Percentiles rank a stretch among this genome's conserved stretches.
Conservation (phyloP, 2,113 vertebrate genomes). For the Salvelinus sp. region DNA sequence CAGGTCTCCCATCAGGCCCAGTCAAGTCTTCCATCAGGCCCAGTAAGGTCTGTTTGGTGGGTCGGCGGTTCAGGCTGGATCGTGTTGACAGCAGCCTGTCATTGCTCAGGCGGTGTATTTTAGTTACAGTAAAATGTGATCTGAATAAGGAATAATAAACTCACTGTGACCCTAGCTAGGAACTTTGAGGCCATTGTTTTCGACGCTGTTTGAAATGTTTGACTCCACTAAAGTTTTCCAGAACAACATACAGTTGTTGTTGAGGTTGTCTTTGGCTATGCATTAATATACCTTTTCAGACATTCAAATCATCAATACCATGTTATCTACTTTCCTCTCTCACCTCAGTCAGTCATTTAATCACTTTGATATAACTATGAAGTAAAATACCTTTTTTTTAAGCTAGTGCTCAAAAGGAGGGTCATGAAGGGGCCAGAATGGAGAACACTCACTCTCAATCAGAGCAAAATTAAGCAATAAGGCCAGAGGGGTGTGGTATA, state of each 20-base stretch:
- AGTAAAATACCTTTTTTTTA: background rate
- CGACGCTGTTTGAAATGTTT: conserved; percentile 7
- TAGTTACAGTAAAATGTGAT: no score
- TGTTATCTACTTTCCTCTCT: background rate
- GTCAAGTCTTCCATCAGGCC: no score
- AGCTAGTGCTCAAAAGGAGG: conserved; percentile 36
- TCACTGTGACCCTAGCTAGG: conserved; percentile 4
- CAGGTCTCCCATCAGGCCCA: no score
- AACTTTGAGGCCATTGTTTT: conserved; percentile 16
- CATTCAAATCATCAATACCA: background rate
- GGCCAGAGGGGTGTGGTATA: no score
- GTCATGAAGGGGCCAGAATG: conserved; percentile 68
- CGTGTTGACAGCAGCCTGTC: conserved; percentile 58
- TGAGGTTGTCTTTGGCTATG: background rate
- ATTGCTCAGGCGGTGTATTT: conserved; percentile 20
- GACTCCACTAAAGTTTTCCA: background rate
- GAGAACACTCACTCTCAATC: conserved; percentile 79
- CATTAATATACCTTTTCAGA: background rate
- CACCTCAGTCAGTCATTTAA: background rate
- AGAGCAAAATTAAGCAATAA: conserved; percentile 61
- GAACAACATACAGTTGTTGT: background rate
- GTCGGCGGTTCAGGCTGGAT: conserved; percentile 23
- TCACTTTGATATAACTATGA: no score
- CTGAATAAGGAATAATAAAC: no score
- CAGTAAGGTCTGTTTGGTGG: conserved; percentile 2